These are phyloP conservation scores for Dendrocincla fuliginosa DNA, from an alignment of 2,797 vertebrate species.

Conservation along the genomic window DNA sequence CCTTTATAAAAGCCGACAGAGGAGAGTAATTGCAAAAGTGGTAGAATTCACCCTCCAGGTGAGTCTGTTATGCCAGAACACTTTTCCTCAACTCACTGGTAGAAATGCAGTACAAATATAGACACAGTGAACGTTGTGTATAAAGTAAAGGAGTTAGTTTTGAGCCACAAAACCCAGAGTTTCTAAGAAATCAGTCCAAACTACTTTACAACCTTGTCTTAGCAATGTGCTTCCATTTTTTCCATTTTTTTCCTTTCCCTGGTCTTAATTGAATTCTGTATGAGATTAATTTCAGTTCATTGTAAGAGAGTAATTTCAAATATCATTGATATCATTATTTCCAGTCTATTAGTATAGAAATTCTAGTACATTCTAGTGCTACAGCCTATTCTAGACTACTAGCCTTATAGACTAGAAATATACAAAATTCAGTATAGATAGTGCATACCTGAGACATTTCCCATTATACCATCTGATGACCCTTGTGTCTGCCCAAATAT, in stretches of 20 bases:
- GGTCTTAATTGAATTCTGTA: background rate
- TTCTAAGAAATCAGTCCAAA: background rate
- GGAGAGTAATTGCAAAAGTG: background rate
- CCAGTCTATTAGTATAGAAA: background rate
- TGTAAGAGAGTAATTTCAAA: background rate
- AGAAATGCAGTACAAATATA: background rate
- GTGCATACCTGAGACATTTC: background rate
- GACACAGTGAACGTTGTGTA: background rate
- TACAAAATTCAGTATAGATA: background rate
- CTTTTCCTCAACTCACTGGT: background rate
- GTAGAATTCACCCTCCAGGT: background rate
- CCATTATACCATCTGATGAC: background rate
- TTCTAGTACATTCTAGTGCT: background rate
- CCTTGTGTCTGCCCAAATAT: background rate
- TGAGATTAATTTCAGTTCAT: background rate
- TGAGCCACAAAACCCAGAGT: background rate
- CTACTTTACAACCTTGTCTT: background rate
- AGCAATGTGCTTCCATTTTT: background rate
- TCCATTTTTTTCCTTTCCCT: background rate
- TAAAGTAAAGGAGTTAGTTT: background rate
- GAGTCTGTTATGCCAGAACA: background rate
- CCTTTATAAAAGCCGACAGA: background rate
- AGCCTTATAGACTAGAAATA: background rate
- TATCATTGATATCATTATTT: background rate
- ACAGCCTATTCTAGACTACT: background rate